Evolutionary conservation across 2,888 invertebrate species (phyloP).

Genomic region (Hofmannophila pseudospretella): DNA sequence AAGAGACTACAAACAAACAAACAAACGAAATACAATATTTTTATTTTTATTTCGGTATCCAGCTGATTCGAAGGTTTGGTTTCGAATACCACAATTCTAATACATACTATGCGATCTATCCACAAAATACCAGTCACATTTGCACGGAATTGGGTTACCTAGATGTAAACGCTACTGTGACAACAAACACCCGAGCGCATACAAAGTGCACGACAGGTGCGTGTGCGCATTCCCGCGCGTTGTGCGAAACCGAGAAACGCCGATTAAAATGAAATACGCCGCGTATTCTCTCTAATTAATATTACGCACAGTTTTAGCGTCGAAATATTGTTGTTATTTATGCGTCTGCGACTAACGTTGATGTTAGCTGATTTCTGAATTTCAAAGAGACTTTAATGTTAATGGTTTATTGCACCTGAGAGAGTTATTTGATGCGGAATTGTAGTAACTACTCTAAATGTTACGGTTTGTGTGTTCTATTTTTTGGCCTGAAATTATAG

Average conservation of each 20-base stretch:
- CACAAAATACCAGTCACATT: too few relatives aligned
- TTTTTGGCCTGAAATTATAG: too few relatives aligned
- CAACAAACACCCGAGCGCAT: slow-evolving; percentile 32
- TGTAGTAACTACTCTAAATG: too few relatives aligned
- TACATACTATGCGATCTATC: too few relatives aligned
- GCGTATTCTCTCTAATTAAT: slow-evolving; percentile 47
- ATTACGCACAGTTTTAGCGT: slow-evolving; percentile 46
- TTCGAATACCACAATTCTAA: too few relatives aligned
- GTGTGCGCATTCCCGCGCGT: slow-evolving; percentile 45
- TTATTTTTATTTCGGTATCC: too few relatives aligned
- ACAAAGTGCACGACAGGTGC: slow-evolving; percentile 58
- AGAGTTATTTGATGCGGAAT: background rate
- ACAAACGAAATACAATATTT: too few relatives aligned
- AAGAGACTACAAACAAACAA: too few relatives aligned
- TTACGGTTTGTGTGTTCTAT: too few relatives aligned
- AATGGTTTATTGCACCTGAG: slow-evolving; percentile 8
- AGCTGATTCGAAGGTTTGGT: too few relatives aligned
- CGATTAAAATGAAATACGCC: slow-evolving; percentile 63
- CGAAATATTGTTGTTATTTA: slow-evolving; percentile 69
- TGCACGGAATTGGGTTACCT: too few relatives aligned
- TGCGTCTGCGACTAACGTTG: slow-evolving; percentile 33
- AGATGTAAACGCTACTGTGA: too few relatives aligned
- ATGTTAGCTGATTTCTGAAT: slow-evolving; percentile 11
- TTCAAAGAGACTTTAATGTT: slow-evolving; percentile 10
- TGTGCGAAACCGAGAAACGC: slow-evolving; percentile 38